Evolutionary conservation across 1,140 invertebrate genomes (phyloP).

Genomic region (Drosophila ironensis): DNA sequence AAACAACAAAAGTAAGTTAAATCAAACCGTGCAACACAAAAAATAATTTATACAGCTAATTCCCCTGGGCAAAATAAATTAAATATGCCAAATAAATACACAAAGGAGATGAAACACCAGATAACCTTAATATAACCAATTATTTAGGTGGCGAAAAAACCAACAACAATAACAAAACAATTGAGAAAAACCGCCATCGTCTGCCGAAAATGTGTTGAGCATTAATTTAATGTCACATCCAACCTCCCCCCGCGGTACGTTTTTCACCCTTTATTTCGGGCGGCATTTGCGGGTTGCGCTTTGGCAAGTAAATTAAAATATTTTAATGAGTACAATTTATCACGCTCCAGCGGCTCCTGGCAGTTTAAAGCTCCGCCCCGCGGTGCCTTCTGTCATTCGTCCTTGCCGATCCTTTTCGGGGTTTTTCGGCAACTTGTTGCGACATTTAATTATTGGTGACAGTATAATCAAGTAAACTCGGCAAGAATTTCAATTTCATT

Average conservation of each 20-base stretch:
- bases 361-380: slow-evolving; percentile 35
- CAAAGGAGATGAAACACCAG: not conserved
- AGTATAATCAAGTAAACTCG: slow-evolving; percentile 80
- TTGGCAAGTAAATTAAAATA: slow-evolving; percentile 80
- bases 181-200: not conserved
- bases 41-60: no score
- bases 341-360: slow-evolving; percentile 48
- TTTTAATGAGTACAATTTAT: slow-evolving; percentile 81
- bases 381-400: slow-evolving; percentile 11
- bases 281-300: slow-evolving; percentile 38
- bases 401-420: not conserved
- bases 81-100: no score
- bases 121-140: slow-evolving; percentile 55
- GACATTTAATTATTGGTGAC: slow-evolving; percentile 81
- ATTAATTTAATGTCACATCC: slow-evolving; percentile 73
- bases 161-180: slow-evolving; percentile 26
- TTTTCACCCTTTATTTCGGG: not conserved
- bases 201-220: slow-evolving; percentile 48
- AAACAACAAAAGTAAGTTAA: no score
- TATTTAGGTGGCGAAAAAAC: no score
- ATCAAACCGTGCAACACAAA: no score
- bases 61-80: no score
- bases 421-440: slow-evolving; percentile 67
- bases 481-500: slow-evolving; percentile 80
- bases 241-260: not conserved